Conservation (phyloP, 2,797 vertebrate genomes). For the Enteromius viviparus region DNA sequence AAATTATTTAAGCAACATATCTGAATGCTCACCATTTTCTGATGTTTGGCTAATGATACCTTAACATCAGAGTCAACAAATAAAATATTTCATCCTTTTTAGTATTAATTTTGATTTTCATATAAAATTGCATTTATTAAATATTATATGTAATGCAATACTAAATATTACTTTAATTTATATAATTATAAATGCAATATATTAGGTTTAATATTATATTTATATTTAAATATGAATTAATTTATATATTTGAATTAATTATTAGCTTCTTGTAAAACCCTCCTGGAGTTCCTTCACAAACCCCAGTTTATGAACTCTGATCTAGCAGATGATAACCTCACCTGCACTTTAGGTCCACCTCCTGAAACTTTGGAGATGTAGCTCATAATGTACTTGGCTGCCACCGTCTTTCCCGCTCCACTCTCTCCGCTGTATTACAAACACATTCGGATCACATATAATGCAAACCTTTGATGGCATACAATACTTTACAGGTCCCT, state of each 20-base stretch:
- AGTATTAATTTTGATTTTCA: background rate
- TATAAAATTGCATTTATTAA: background rate
- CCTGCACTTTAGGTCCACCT: conserved; percentile 82
- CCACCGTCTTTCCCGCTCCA: conserved; percentile 84
- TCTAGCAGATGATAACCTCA: conserved; percentile 49
- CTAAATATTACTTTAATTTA: background rate
- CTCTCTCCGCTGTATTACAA: conserved; percentile 77
- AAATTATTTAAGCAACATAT: background rate
- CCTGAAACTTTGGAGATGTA: conserved; percentile 85
- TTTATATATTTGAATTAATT: background rate
- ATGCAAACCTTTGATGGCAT: background rate
- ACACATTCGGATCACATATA: conserved; percentile 5
- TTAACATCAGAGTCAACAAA: background rate
- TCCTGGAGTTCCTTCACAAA: background rate
- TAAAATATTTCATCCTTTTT: background rate
- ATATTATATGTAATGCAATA: background rate
- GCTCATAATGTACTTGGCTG: conserved; percentile 86
- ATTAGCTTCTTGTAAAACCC: background rate
- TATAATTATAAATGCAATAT: no score
- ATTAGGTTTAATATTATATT: no score
- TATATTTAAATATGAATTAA: background rate
- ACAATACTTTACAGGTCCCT: background rate
- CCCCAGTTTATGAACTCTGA: no score
- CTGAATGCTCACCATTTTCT: background rate
- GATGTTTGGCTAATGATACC: background rate